These are phyloP conservation scores for Phortica magna DNA, from an alignment of 2,888 invertebrate genomes.

Conservation along the genomic window DNA sequence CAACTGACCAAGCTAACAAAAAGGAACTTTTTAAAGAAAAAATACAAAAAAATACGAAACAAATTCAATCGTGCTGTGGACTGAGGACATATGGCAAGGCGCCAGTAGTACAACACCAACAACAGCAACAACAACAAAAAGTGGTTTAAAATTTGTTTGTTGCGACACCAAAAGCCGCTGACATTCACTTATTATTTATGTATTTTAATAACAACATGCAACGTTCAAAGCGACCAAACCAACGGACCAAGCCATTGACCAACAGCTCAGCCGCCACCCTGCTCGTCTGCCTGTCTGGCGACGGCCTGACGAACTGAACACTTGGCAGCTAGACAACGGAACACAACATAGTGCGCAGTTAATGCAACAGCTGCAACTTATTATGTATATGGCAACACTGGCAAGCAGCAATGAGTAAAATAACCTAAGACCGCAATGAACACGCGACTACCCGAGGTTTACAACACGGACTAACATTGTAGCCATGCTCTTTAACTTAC, in stretches of 20 bases:
- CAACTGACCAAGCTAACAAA: conserved; percentile 8
- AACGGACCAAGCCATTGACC: conserved; percentile 4
- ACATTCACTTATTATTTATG: conserved; percentile 73
- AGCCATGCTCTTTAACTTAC: background rate
- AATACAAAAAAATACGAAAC: too few species aligned
- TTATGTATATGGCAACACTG: background rate
- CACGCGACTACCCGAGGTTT: background rate
- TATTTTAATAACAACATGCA: conserved; percentile 69
- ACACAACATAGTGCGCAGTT: conserved; percentile 48
- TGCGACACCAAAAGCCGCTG: conserved; percentile 68
- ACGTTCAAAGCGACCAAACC: conserved; percentile 35
- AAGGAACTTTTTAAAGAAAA: background rate
- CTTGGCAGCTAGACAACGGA: conserved; percentile 43
- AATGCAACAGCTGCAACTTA: conserved; percentile 68
- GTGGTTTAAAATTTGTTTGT: conserved; percentile 12
- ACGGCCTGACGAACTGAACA: conserved; percentile 41
- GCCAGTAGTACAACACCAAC: conserved; percentile 56
- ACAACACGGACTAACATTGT: background rate
- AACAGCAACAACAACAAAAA: conserved; percentile 27
- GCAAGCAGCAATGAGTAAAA: conserved; percentile 2
- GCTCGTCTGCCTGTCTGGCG: background rate
- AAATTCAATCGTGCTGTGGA: background rate
- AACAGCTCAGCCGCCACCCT: background rate
- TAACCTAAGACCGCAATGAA: background rate
- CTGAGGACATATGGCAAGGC: conserved; percentile 54